phyloP scores from a whole-genome alignment of 2,888 invertebrate species.

The Habrosyne pyritoides region DNA sequence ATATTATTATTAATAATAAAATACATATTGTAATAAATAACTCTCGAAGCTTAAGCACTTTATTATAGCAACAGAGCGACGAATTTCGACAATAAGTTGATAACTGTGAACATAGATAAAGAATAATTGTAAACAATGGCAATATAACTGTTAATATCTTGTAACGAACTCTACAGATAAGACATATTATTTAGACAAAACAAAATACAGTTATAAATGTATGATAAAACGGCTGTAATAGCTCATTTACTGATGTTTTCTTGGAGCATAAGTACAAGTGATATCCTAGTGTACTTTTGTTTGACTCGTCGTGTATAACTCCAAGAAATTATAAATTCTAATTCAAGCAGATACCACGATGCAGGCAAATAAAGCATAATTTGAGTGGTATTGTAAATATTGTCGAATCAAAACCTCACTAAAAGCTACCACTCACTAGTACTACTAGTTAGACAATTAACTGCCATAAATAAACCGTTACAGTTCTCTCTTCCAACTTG shows the following conservation, averaged over 20 bases:
- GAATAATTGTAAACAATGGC: conserved; percentile 76
- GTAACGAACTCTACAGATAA: conserved; percentile 67
- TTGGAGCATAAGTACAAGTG: not conserved
- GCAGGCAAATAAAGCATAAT: not conserved
- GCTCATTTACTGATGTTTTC: not conserved
- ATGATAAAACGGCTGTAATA: not conserved
- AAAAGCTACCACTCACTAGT: too few relatives aligned
- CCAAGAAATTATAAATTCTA: not conserved
- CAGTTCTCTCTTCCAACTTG: too few relatives aligned
- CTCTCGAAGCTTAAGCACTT: conserved; percentile 20
- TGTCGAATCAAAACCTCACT: not conserved
- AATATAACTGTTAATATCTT: conserved; percentile 49
- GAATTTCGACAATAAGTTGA: conserved; percentile 70
- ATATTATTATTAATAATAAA: not conserved
- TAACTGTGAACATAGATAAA: conserved; percentile 71
- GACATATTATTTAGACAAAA: conserved; percentile 63
- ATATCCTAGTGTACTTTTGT: not conserved
- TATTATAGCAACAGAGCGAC: conserved; percentile 71
- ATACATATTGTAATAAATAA: not conserved
- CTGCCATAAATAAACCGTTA: too few relatives aligned
- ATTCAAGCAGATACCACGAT: not conserved
- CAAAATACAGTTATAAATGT: conserved; percentile 41
- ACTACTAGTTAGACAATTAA: too few relatives aligned
- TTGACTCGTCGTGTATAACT: not conserved
- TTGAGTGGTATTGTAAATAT: not conserved